These are phyloP conservation scores for Dermatemys mawii DNA, from an alignment of 2,113 vertebrate genomes.

Conservation along the genomic window DNA sequence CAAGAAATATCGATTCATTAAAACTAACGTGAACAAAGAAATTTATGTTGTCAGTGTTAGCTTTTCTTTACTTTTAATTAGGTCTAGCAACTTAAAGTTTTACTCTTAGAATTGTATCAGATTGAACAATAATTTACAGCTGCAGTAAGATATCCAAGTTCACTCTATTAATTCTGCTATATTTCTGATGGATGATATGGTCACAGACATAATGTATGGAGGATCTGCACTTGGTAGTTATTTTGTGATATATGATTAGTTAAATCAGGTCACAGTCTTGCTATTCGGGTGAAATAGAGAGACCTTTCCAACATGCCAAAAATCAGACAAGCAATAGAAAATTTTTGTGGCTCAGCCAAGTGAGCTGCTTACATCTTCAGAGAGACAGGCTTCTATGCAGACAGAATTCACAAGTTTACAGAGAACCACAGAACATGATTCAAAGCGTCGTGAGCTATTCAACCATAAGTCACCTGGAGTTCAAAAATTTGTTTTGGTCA, in stretches of 20 bases:
- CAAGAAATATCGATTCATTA: neutral
- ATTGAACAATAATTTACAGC: neutral
- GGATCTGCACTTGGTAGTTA: neutral
- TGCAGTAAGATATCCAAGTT: neutral
- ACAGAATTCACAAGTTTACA: neutral
- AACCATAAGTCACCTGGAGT: neutral
- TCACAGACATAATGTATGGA: neutral
- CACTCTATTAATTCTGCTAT: slow-evolving; percentile 5
- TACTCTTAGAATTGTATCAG: neutral
- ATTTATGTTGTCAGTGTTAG: neutral
- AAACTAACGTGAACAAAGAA: neutral
- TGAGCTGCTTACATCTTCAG: neutral
- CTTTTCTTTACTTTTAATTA: too few species aligned
- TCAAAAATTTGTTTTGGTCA: neutral
- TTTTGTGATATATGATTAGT: neutral
- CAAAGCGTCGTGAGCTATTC: neutral
- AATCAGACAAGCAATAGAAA: neutral
- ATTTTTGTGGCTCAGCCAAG: neutral
- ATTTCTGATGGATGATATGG: neutral
- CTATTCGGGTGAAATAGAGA: neutral
- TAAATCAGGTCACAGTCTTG: neutral
- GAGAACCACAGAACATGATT: neutral
- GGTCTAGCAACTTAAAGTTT: too few species aligned
- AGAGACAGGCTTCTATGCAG: neutral
- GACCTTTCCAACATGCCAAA: neutral